A percentile compares a stretch with the other conserved stretches of the same genome.
phyloP scores from a whole-genome alignment of 1,140 invertebrate genomes.

The Eupristina koningsbergeri region DNA sequence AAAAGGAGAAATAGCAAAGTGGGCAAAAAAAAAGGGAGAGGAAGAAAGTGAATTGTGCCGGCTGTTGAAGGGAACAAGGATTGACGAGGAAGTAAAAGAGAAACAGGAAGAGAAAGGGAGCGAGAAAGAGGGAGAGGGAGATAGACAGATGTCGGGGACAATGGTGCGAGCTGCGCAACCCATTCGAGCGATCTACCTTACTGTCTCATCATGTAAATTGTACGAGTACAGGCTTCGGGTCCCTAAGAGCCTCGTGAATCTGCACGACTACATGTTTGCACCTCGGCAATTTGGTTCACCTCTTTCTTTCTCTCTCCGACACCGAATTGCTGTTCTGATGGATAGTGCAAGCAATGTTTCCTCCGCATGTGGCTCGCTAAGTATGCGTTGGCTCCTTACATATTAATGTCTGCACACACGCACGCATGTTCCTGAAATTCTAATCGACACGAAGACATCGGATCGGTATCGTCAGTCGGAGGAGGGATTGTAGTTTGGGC shows the following conservation, averaged over 20 bases:
- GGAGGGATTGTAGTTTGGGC: background rate
- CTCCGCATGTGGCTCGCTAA: background rate
- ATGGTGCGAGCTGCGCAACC: background rate
- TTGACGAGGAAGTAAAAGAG: background rate
- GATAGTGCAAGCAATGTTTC: background rate
- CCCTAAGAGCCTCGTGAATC: constrained; percentile 46
- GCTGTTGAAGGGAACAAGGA: background rate
- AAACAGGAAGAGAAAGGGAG: background rate
- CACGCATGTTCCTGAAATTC: background rate
- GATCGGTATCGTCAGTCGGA: background rate
- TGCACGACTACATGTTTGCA: constrained; percentile 12
- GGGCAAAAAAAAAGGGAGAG: background rate
- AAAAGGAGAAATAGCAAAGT: constrained; percentile 27
- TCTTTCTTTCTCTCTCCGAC: background rate
- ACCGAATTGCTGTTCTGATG: background rate
- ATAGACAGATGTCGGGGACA: background rate
- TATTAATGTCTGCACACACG: background rate
- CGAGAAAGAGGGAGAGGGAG: constrained; percentile 6
- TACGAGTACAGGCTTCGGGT: constrained; percentile 52
- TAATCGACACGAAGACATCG: background rate
- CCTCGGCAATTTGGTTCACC: constrained; percentile 7
- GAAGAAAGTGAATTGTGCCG: constrained; percentile 23
- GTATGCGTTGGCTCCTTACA: background rate
- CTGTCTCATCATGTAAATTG: constrained; percentile 62
- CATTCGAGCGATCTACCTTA: constrained; percentile 52